These are phyloP conservation scores for Ectropis grisescens DNA, from an alignment of 1,140 invertebrate species.

Conservation along the genomic window DNA sequence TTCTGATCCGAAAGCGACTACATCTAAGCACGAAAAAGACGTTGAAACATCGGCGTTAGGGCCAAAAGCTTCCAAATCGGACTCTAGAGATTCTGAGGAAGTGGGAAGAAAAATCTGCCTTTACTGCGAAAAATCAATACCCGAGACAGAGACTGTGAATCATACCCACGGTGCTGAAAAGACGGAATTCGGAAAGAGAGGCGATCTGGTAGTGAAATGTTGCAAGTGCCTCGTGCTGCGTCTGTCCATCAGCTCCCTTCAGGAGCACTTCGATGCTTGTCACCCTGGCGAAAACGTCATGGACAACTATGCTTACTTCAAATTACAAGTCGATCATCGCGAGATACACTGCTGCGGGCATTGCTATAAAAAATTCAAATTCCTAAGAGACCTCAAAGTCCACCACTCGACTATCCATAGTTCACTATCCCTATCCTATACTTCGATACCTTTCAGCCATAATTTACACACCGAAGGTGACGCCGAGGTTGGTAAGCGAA, in stretches of 20 bases:
- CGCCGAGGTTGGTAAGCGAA: constrained; percentile 11
- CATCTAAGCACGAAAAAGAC: constrained; percentile 2
- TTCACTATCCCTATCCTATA: constrained; percentile 6
- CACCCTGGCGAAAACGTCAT: constrained; percentile 13
- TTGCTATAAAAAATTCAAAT: constrained; percentile 21
- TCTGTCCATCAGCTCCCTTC: constrained; percentile 12
- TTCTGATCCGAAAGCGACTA: constrained; percentile 12
- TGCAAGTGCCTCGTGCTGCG: constrained; percentile 21
- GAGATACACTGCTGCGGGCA: constrained; percentile 15
- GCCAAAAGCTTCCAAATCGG: not conserved
- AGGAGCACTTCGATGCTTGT: constrained; percentile 17
- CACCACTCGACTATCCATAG: constrained; percentile 18
- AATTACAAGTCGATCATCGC: constrained; percentile 12
- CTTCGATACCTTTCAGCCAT: not conserved
- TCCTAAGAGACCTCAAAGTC: constrained; percentile 19
- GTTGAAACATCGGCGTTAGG: no score
- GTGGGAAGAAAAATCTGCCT: constrained; percentile 22
- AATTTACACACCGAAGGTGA: constrained; percentile 1
- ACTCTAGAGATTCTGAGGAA: constrained; percentile 1
- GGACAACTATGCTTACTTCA: constrained; percentile 28
- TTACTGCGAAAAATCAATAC: constrained; percentile 21
- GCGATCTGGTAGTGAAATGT: constrained; percentile 33
- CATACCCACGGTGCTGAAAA: constrained; percentile 20
- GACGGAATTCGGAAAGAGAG: constrained; percentile 24
- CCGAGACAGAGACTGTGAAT: not conserved